These are phyloP conservation scores for Octopus sinensis DNA, from an alignment of 1,140 invertebrate genomes.

Conservation along the genomic window DNA sequence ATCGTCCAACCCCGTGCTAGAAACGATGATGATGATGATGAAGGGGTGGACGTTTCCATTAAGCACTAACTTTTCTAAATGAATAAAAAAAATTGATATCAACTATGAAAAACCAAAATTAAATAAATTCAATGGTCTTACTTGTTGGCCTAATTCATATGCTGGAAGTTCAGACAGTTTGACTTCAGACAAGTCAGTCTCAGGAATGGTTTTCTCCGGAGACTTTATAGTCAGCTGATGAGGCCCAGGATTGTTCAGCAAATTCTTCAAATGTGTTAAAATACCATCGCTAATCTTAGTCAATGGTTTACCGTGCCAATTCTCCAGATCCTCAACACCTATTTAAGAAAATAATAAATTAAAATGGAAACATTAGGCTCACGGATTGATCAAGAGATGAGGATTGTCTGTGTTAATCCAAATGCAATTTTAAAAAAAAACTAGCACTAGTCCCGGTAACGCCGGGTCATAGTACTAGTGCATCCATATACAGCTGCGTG, in stretches of 20 bases:
- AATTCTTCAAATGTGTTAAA: constrained; percentile 64
- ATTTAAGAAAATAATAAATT: constrained; percentile 15
- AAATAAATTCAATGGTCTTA: constrained; percentile 24
- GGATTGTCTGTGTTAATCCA: not conserved
- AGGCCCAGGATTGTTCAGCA: constrained; percentile 38
- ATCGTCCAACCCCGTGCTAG: no score
- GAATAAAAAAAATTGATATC: no score
- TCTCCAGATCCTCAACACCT: constrained; percentile 85
- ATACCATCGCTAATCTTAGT: constrained; percentile 75
- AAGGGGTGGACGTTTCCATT: no score
- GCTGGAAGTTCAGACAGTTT: constrained; percentile 75
- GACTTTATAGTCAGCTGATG: constrained; percentile 32
- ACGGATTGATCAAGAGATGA: not conserved
- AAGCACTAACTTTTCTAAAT: no score
- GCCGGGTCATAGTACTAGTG: no score
- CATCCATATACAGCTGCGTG: no score
- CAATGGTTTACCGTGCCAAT: constrained; percentile 97
- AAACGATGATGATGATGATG: no score
- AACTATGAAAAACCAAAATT: no score
- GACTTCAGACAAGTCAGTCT: constrained; percentile 33
- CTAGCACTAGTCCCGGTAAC: no score
- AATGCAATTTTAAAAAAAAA: not conserved
- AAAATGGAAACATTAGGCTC: not conserved
- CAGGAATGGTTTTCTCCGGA: constrained; percentile 28
- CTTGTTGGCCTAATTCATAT: constrained; percentile 70